Conservation (phyloP, 2,797 vertebrate species). For the Anolis apletophallus region DNA sequence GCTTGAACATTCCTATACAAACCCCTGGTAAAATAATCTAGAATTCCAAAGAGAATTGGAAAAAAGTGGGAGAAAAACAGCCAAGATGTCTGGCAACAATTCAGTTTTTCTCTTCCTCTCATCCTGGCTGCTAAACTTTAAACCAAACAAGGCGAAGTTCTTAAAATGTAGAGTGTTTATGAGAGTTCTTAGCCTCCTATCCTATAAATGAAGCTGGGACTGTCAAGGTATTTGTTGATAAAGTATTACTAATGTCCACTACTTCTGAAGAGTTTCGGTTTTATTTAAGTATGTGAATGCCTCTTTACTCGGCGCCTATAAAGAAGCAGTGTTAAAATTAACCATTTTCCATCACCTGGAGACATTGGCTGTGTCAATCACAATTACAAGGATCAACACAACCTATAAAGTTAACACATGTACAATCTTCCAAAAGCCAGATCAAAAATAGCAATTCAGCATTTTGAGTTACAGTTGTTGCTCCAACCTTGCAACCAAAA, state of each 20-base stretch:
- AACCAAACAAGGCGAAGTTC: constrained; percentile 38
- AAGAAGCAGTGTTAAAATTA: constrained; percentile 19
- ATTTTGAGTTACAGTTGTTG: neutral
- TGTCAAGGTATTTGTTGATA: constrained; percentile 52
- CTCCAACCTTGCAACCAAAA: neutral
- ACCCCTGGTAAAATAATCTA: constrained; percentile 52
- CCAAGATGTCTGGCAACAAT: constrained; percentile 34
- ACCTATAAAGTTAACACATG: neutral
- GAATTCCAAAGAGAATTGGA: constrained; percentile 60
- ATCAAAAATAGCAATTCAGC: neutral
- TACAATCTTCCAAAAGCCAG: neutral
- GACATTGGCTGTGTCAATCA: accelerated
- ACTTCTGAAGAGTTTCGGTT: constrained; percentile 30
- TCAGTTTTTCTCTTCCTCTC: constrained; percentile 36
- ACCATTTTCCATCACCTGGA: neutral
- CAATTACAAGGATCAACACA: constrained; percentile 23
- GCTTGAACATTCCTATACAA: constrained; percentile 60
- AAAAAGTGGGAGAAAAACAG: constrained; percentile 15
- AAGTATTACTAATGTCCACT: constrained; percentile 41
- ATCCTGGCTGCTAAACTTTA: constrained; percentile 30
- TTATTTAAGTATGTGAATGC: constrained; percentile 41
- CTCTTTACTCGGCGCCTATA: neutral
- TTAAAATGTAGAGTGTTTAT: constrained; percentile 10
- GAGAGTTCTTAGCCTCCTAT: constrained; percentile 42
- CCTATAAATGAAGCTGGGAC: constrained; percentile 24